Percentiles rank a stretch among this genome's conserved stretches.
Conservation (phyloP, 2,888 invertebrate species). For the Acanthosepion pharaonis region DNA sequence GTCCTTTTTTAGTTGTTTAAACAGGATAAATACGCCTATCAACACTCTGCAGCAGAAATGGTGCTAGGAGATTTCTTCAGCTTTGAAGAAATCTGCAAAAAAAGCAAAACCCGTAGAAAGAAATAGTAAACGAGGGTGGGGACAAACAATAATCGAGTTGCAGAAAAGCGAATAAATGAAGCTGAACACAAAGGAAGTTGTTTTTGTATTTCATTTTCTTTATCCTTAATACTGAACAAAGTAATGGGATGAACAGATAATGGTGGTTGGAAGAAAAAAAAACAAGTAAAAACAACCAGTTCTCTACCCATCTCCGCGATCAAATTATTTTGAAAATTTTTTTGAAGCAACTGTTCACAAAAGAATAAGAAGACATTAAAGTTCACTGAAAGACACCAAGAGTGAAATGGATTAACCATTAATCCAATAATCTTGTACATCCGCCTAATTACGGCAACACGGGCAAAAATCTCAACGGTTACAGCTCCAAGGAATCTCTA, state of each 20-base stretch:
- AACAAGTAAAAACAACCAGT: background rate
- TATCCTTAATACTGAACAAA: constrained; percentile 9
- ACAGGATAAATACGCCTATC: background rate
- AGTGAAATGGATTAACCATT: background rate
- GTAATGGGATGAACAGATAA: constrained; percentile 1
- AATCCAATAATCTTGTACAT: constrained; percentile 33
- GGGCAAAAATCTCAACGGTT: background rate
- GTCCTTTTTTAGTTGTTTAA: background rate
- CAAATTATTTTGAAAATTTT: constrained; percentile 18
- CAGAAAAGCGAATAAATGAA: background rate
- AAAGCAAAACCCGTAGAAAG: background rate
- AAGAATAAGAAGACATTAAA: constrained; percentile 33
- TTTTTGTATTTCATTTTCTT: background rate
- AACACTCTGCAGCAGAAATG: background rate
- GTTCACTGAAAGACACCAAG: background rate
- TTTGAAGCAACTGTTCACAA: background rate
- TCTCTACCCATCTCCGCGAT: background rate
- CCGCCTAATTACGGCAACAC: background rate
- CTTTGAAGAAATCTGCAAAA: constrained; percentile 2
- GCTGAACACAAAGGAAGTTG: background rate
- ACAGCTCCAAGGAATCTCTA: background rate
- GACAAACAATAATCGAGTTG: background rate
- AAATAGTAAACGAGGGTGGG: background rate
- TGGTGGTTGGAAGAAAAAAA: background rate
- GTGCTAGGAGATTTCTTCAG: background rate